phyloP scores from a whole-genome alignment of 2,888 invertebrate species.

The Cephus pulcher region DNA sequence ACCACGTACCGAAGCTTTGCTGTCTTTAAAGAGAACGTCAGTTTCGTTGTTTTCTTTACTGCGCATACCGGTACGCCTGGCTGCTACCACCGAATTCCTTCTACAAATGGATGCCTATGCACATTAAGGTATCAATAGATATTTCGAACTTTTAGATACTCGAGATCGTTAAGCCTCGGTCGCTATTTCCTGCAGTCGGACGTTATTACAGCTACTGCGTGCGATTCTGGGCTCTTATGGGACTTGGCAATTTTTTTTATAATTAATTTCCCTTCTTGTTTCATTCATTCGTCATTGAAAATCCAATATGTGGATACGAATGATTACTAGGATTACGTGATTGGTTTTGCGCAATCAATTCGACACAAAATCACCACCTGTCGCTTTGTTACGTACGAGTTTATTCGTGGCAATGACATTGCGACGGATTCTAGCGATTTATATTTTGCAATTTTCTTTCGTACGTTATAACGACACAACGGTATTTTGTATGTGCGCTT shows the following conservation, averaged over 20 bases:
- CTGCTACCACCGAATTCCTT: neutral
- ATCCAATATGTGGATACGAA: neutral
- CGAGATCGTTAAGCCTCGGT: neutral
- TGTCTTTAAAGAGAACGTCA: slow-evolving; percentile 32
- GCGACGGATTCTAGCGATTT: neutral
- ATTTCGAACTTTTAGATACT: neutral
- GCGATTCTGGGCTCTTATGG: neutral
- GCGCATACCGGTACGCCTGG: slow-evolving; percentile 1
- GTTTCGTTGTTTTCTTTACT: slow-evolving; percentile 18
- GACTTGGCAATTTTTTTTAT: neutral
- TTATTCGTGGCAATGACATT: slow-evolving; percentile 11
- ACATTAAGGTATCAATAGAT: neutral
- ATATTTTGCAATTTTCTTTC: neutral
- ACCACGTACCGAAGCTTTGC: slow-evolving; percentile 31
- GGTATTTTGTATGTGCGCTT: neutral
- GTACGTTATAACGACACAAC: neutral
- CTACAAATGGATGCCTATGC: neutral
- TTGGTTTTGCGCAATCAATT: neutral
- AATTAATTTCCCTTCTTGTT: too few species aligned
- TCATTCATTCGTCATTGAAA: too few species aligned
- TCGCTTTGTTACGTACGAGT: neutral
- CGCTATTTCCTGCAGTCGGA: neutral
- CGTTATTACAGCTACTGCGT: neutral
- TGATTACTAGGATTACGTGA: neutral
- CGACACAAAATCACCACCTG: neutral